A percentile compares a stretch with the other conserved stretches of the same genome.
phyloP scores from a whole-genome alignment of 2,113 vertebrate genomes.

The Sebastes schlegelii region DNA sequence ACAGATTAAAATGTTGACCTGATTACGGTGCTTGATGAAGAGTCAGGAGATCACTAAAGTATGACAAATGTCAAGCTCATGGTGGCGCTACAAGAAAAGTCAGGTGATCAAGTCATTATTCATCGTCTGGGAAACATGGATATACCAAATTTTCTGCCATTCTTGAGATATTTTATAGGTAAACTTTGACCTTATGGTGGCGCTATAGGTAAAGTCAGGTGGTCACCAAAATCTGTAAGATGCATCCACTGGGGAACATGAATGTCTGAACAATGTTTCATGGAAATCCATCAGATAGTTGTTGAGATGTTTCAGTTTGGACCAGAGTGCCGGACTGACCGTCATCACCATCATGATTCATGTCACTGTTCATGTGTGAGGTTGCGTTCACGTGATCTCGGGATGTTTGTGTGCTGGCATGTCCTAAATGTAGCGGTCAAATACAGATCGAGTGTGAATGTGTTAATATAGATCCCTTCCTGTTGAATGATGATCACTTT shows the following conservation, averaged over 20 bases:
- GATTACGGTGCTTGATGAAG: not conserved
- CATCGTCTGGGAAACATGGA: not conserved
- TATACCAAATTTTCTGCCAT: not conserved
- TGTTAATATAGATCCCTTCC: conserved; percentile 38
- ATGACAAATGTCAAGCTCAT: not conserved
- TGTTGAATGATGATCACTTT: conserved; percentile 32
- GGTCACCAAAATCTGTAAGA: not conserved
- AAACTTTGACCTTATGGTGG: not conserved
- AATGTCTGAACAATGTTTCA: not conserved
- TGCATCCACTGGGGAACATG: not conserved
- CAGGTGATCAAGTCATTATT: not conserved
- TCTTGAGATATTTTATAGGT: not conserved
- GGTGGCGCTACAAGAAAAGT: not conserved
- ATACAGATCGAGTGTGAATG: not conserved
- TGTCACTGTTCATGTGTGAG: not conserved
- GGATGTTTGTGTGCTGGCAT: not conserved
- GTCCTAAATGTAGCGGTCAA: not conserved
- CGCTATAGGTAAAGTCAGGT: not conserved
- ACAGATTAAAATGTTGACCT: not conserved
- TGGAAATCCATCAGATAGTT: not conserved
- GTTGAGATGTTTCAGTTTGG: conserved; percentile 4
- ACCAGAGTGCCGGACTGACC: not conserved
- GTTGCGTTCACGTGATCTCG: not conserved
- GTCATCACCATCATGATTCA: not conserved
- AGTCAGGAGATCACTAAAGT: too few species aligned